Base-by-base conservation (phyloP, 2,797 vertebrate species). In the Anas flavirostris region DNA sequence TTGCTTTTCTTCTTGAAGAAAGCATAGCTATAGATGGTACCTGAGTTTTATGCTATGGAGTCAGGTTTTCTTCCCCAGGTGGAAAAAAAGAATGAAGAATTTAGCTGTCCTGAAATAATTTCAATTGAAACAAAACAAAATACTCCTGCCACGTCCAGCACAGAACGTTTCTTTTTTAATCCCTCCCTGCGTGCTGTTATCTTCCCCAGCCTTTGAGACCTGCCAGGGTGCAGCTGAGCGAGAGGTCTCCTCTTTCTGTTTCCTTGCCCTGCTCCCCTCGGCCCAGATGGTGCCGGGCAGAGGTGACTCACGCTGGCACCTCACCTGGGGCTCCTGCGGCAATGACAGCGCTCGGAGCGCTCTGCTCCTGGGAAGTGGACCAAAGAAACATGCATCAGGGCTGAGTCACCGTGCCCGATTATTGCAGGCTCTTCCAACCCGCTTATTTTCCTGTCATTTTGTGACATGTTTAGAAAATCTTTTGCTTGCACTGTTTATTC, bases 321-420 rank as follows among this genome's bases (percentile, higher is more conserved):
- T 90, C 86, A 0, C 79, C 59, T 18, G 31, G 9, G 26, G 28
- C 5, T n/a, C 7, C 31, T 19, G 35, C 1, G 39, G 74, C 59
- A 73, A 1, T 41, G 75, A 48, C 76, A 84, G 41, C 0, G 2
- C 84, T 62, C 2, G 1, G 53, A 91, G 92, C 84, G 22, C 58
- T 83, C 53, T 75, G 29, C 70, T 72, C 70, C 74, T 64, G 41
- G 16, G 60, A 19, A 76, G 76, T 78, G 85, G 73, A 70, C 69
- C 86, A 55, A 70, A 78, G 69, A 11, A 66, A 26, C 37, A 2
- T 1, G 0, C 1, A 21, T 6, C 25, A 56, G 58, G 82, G 92
- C 89, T 97, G 93, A 93, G 73, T 94, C 92, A 96, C 89, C 15
- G 43, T 70, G 70, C 82, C 82, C 81, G 67, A 26, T 82, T 48